Evolutionary conservation across 2,888 invertebrate species (phyloP), one percentile per base, ranked within the genome.

Genomic region (Folsomia candida): DNA sequence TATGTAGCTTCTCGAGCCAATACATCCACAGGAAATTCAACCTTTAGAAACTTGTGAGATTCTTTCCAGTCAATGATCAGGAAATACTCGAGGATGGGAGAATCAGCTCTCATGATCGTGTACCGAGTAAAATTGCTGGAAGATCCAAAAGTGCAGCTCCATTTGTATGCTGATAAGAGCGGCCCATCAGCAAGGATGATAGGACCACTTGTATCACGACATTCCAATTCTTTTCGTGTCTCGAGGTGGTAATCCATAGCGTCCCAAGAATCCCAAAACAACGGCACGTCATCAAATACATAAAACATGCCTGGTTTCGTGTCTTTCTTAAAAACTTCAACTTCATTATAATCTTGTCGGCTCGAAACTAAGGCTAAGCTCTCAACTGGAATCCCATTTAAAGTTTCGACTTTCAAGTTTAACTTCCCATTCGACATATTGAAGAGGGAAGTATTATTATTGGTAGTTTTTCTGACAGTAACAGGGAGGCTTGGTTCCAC

Each of bases 231-330:
- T 47, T 47, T 47, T 75, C 81, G 83, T 2, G 85, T 86, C 77
- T 86, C 85, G 67, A 85, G 77, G 76, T 86, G 86, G 76, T 85
- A 86, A 80, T 86, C 85, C 85, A 85, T 85, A 1, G 85, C 84
- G 80, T 86, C 86, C 86, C 86, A 86, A 47, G 86, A 86, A 80
- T 86, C 86, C 86, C 86, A 86, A 80, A 82, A 86, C 28, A 86
- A 79, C 0, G 86, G 86, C 2, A 85, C 81, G 76, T 86, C 86
- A 80, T 86, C 85, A 81, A 82, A 85, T 26, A 86, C 75, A 66
- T 84, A 81, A 73, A 85, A 81, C 81, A 69, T 68, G 20, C 76
- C 77, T 0, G 73, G 68, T 1, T 72, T 37, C n/a, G 69, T 47
- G 9, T 47, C 47, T 18, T 47, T 47, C 9, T 11, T 11, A 47